Conservation (phyloP, 35 echinoderm and acorn worm genomes). For the Apostichopus parvimensis region DNA sequence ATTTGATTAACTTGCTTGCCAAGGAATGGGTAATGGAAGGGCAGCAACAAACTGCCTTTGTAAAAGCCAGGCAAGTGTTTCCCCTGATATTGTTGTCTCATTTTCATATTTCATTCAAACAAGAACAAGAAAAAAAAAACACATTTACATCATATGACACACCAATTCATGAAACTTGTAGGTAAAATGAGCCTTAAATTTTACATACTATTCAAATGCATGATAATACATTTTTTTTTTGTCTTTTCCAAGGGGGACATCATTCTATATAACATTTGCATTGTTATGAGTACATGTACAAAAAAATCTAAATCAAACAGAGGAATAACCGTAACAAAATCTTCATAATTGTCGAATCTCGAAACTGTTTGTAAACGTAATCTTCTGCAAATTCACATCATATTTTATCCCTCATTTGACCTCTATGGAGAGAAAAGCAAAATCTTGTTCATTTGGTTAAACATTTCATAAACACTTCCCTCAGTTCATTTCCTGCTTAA, state of each 20-base stretch:
- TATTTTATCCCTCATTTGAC: too few species aligned
- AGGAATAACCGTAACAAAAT: background rate
- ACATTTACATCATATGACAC: slow-evolving; percentile 29
- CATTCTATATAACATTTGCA: background rate
- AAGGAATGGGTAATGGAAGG: slow-evolving; percentile 25
- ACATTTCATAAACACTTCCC: too few species aligned
- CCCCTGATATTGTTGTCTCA: slow-evolving; percentile 14
- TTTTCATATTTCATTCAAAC: slow-evolving; percentile 46
- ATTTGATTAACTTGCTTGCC: slow-evolving; percentile 12
- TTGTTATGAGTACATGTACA: background rate
- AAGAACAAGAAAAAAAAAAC: background rate
- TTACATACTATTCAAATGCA: slow-evolving; percentile 46
- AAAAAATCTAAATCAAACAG: background rate
- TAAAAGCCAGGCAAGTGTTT: slow-evolving; percentile 32
- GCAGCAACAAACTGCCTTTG: slow-evolving; percentile 11
- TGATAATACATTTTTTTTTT: slow-evolving; percentile 20
- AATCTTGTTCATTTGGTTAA: too few species aligned
- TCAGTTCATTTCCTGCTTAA: too few species aligned
- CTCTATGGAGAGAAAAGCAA: too few species aligned
- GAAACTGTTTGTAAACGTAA: too few species aligned
- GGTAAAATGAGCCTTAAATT: slow-evolving; percentile 31
- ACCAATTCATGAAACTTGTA: slow-evolving; percentile 30
- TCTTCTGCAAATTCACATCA: too few species aligned
- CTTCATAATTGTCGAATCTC: too few species aligned
- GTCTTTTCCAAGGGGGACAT: background rate